Evolutionary conservation across 1,140 invertebrate genomes (phyloP).

Genomic region (Parasteatoda tepidariorum): DNA sequence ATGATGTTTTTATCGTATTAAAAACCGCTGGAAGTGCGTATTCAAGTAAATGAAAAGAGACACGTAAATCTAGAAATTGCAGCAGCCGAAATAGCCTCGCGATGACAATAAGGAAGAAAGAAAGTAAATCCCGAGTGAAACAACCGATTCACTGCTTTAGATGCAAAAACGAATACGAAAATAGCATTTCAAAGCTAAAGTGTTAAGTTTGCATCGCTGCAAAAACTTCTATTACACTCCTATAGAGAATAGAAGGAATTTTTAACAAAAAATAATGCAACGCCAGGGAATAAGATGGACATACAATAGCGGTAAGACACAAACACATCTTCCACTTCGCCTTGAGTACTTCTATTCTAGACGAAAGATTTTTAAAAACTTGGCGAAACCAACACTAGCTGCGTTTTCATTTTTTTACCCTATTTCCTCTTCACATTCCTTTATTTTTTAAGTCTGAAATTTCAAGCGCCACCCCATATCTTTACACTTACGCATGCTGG

Average conservation of each 20-base stretch:
- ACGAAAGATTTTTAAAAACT: constrained; percentile 22
- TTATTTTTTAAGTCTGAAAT: constrained; percentile 27
- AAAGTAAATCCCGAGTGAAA: neutral
- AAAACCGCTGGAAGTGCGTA: neutral
- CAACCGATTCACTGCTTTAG: neutral
- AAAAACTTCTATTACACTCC: constrained; percentile 50
- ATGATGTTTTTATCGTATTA: neutral
- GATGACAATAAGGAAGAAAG: constrained; percentile 20
- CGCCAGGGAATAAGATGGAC: constrained; percentile 35
- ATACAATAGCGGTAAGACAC: constrained; percentile 51
- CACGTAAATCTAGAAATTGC: neutral
- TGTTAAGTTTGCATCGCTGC: constrained; percentile 49
- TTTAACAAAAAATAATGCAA: neutral
- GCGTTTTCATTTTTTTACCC: constrained; percentile 5
- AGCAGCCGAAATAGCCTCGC: neutral
- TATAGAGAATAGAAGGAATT: constrained; percentile 6
- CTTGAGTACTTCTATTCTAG: constrained; percentile 46
- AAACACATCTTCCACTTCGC: constrained; percentile 31
- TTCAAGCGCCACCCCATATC: constrained; percentile 23
- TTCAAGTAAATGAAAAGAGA: neutral
- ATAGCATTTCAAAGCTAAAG: constrained; percentile 52
- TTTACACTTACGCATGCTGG: constrained; percentile 49
- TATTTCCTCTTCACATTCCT: constrained; percentile 3
- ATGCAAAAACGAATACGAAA: constrained; percentile 24
- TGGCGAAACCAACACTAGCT: constrained; percentile 9